Percentiles rank a stretch among this genome's conserved stretches.
Conservation (phyloP, 2,888 invertebrate genomes). For the Agapostemon virescens region DNA sequence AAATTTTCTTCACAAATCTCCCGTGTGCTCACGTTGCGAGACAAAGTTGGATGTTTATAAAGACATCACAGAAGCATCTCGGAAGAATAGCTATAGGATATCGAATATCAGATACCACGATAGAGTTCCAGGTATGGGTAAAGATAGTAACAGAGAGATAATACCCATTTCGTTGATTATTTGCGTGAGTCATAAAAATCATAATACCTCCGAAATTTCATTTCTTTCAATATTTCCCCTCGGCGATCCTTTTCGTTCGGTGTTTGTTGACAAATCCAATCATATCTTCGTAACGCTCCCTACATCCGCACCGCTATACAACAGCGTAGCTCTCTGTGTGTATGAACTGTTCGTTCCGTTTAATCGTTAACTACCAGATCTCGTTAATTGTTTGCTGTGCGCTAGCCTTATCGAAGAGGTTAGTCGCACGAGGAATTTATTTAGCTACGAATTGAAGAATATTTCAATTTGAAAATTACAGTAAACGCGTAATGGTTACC, state of each 20-base stretch:
- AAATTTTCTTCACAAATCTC: not conserved
- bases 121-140: not conserved
- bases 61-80: not conserved
- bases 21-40: not conserved
- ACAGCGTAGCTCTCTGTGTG: too few species aligned
- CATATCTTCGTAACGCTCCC: not conserved
- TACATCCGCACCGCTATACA: not conserved
- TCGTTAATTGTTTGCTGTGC: not conserved
- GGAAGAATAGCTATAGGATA: not conserved
- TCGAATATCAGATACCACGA: not conserved
- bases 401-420: not conserved
- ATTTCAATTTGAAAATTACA: not conserved
- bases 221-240: not conserved
- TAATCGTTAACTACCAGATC: not conserved
- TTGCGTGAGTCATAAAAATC: not conserved
- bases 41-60: not conserved
- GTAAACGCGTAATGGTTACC: not conserved
- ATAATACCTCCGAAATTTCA: not conserved
- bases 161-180: not conserved
- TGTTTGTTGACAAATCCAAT: not conserved
- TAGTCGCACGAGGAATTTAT: not conserved
- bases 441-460: not conserved
- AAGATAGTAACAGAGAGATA: not conserved
- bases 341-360: not conserved
- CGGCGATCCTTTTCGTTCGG: not conserved